Conservation (phyloP, 2,888 invertebrate species). For the Dicyrtoma fusca region DNA sequence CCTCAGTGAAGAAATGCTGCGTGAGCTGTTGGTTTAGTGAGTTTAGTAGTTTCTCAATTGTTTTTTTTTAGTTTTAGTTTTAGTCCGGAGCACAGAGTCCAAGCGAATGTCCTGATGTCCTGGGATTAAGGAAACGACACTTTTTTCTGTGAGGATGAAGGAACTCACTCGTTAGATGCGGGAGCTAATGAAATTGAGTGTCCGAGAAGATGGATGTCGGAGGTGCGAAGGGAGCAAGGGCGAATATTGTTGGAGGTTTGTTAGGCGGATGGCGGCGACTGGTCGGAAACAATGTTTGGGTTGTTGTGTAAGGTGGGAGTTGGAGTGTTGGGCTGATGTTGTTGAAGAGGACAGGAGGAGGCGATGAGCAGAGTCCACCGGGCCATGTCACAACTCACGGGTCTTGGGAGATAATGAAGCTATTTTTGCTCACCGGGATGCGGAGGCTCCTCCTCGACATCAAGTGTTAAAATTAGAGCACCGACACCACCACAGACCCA, state of each 20-base stretch:
- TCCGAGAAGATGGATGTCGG: no score
- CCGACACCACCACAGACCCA: conserved; percentile 4
- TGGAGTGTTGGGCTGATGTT: conserved; percentile 12
- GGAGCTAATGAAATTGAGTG: no score
- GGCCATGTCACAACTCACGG: conserved; percentile 46
- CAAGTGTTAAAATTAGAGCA: conserved; percentile 38
- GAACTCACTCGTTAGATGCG: no score
- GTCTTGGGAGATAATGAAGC: conserved; percentile 53
- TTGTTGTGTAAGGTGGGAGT: conserved; percentile 27
- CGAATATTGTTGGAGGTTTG: background rate
- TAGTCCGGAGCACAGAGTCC: no score
- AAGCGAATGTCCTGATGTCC: no score
- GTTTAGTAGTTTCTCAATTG: background rate
- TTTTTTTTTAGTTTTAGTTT: background rate
- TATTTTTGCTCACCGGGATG: conserved; percentile 55
- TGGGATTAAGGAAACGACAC: no score
- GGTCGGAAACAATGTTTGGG: conserved; percentile 20
- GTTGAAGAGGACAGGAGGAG: conserved; percentile 28
- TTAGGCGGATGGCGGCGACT: conserved; percentile 1
- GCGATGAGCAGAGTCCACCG: conserved; percentile 50
- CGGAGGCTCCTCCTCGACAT: conserved; percentile 35
- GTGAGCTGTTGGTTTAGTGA: background rate
- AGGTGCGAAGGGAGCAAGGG: background rate
- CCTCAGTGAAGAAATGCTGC: no score
- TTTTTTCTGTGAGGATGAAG: no score